Conservation (phyloP, 2,888 invertebrate species). For the Abrostola tripartita region DNA sequence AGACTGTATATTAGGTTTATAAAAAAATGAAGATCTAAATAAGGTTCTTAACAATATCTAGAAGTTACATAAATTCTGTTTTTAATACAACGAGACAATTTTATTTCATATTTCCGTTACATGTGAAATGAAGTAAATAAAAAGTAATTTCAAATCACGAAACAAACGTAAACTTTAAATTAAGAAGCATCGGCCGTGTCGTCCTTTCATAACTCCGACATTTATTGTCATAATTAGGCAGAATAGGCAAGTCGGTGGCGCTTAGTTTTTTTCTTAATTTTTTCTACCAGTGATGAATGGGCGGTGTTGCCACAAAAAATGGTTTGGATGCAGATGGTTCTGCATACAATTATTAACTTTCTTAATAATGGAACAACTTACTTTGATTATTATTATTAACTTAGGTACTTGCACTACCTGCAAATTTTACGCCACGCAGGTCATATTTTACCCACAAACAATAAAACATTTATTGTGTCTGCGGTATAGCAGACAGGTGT, state of each 20-base stretch:
- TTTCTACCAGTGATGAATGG: constrained; percentile 65
- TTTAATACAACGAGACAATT: too few relatives aligned
- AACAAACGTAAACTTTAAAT: constrained; percentile 54
- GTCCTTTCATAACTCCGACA: constrained; percentile 76
- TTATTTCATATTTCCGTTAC: not conserved
- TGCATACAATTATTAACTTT: constrained; percentile 2
- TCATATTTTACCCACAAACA: too few relatives aligned
- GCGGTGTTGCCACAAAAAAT: constrained; percentile 48
- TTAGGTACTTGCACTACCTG: too few relatives aligned
- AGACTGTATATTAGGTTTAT: too few relatives aligned
- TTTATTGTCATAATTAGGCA: constrained; percentile 85
- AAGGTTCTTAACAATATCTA: too few relatives aligned
- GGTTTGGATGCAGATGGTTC: constrained; percentile 20
- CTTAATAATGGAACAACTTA: not conserved
- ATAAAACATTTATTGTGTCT: too few relatives aligned
- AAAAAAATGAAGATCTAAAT: too few relatives aligned
- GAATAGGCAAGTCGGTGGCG: constrained; percentile 68
- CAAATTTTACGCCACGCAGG: too few relatives aligned
- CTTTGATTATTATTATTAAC: too few relatives aligned
- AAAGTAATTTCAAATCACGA: constrained; percentile 1
- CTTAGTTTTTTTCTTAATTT: constrained; percentile 69
- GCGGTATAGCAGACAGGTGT: too few relatives aligned
- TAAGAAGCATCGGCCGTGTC: constrained; percentile 58
- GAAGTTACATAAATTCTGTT: too few relatives aligned
- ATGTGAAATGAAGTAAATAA: constrained; percentile 12